Evolutionary conservation across 1,140 invertebrate species (phyloP).

Genomic region (Scaptomyza montana): DNA sequence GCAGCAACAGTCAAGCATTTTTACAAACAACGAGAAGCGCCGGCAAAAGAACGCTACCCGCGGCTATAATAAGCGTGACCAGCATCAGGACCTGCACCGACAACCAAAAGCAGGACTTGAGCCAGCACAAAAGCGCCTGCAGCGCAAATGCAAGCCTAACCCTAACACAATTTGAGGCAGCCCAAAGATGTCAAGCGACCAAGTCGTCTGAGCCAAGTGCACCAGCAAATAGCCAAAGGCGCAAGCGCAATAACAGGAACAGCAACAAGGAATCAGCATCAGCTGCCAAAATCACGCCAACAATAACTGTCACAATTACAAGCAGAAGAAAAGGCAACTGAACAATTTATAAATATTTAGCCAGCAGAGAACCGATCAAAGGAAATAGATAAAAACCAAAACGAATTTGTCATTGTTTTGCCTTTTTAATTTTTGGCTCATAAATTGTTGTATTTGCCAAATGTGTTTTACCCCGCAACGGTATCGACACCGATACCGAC

Average conservation of each 20-base stretch:
- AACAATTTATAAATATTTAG: slow-evolving; percentile 81
- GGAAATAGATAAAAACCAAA: slow-evolving; percentile 64
- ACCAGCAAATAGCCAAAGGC: slow-evolving; percentile 67
- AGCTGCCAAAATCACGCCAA: slow-evolving; percentile 57
- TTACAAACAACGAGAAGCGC: slow-evolving; percentile 67
- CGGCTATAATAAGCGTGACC: slow-evolving; percentile 77
- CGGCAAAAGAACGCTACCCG: slow-evolving; percentile 64
- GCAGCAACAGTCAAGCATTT: slow-evolving; percentile 74
- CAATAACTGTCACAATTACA: slow-evolving; percentile 56
- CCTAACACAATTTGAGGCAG: slow-evolving; percentile 79
- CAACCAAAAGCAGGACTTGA: neutral
- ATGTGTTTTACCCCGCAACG: slow-evolving; percentile 4
- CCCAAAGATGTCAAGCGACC: slow-evolving; percentile 65
- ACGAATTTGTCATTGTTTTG: slow-evolving; percentile 78
- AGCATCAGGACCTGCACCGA: slow-evolving; percentile 29
- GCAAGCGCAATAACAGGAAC: neutral
- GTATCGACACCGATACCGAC: neutral
- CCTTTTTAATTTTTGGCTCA: slow-evolving; percentile 47
- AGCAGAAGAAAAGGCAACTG: slow-evolving; percentile 45
- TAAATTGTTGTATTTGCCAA: slow-evolving; percentile 59
- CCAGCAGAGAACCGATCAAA: slow-evolving; percentile 29
- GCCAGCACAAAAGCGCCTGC: slow-evolving; percentile 35
- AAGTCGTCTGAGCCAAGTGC: slow-evolving; percentile 65
- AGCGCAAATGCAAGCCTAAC: slow-evolving; percentile 66
- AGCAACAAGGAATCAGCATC: slow-evolving; percentile 13